Percentiles rank a stretch among this genome's conserved stretches.
phyloP scores from a whole-genome alignment of 1,140 invertebrate genomes.

The Hycleus cichorii region DNA sequence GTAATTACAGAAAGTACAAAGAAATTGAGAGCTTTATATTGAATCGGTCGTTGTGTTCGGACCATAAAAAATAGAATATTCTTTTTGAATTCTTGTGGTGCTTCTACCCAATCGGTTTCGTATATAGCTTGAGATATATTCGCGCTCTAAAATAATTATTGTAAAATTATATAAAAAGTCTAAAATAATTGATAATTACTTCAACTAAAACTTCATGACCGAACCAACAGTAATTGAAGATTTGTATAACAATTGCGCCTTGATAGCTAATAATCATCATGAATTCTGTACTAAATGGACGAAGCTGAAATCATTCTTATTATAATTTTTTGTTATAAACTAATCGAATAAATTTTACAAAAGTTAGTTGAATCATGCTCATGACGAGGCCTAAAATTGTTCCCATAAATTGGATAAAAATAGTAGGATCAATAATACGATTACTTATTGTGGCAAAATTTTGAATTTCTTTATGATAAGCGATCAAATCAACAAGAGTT shows the following conservation, averaged over 20 bases:
- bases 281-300: constrained; percentile 1
- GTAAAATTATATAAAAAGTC: not conserved
- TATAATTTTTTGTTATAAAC: not conserved
- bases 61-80: constrained; percentile 2
- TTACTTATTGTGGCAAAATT: too few species aligned
- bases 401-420: too few species aligned
- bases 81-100: not conserved
- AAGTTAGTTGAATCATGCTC: not conserved
- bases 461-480: too few species aligned
- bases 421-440: too few species aligned
- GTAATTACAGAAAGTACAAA: not conserved
- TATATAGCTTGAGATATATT: not conserved
- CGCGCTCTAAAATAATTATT: not conserved
- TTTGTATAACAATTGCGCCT: not conserved
- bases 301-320: not conserved
- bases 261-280: too few species aligned
- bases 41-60: not conserved
- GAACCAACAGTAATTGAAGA: constrained; percentile 5
- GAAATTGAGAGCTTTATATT: not conserved
- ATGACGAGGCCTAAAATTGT: not conserved
- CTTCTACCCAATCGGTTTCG: not conserved
- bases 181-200: not conserved
- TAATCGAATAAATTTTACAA: constrained; percentile 2
- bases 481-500: too few species aligned
- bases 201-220: constrained; percentile 2